Base-by-base conservation (phyloP, 2,797 vertebrate genomes). In the Botia kubotai region DNA sequence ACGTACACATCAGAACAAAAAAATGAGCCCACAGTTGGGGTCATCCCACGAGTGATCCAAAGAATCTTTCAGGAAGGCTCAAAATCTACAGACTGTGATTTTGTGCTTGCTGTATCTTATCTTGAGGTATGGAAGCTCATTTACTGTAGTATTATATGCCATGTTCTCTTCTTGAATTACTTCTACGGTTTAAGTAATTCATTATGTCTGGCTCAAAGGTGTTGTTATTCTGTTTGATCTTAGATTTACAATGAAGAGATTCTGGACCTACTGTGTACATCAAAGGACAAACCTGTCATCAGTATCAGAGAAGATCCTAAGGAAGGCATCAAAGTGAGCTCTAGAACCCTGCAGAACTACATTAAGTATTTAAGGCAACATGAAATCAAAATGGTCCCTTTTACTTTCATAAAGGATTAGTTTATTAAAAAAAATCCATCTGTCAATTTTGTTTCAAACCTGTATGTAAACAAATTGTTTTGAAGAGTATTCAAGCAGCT, bases 191-290 rank as follows among this genome's bases (percentile, higher is more conserved):
- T 26, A 48, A 33, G 39, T 7, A 17, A 29, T 57, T 78, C 2
- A n/a, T 14, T 36, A 60, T 26, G 29, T 39, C 13, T 68, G 13
- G 14, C 16, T 71, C 14, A 46, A 21, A 0, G 29, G 0, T 72
- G 8, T 39, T 0, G 12, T 11, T 11, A 14, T 46, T 48, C 39
- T 0, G 65, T 4, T n/a, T 4, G 60, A 46, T 75, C 66, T 77
- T 82, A 99, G 97, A 96, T 99, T 80, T 99, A 99, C 87, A 99
- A 99, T 19, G 97, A 99, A 89, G 97, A 98, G 19, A 97, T 99
- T 79, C 86, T 98, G 72, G 97, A 99, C 87, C 93, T 99, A 81
- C 89, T 99, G 17, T 95, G 93, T 79, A 5, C 93, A 0, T 92
- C 94, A 53, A 96, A 95, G 88, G 97, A 98, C 0, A 95, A 94